Conservation (phyloP, 2,888 invertebrate genomes). For the Hetaerina titia region DNA sequence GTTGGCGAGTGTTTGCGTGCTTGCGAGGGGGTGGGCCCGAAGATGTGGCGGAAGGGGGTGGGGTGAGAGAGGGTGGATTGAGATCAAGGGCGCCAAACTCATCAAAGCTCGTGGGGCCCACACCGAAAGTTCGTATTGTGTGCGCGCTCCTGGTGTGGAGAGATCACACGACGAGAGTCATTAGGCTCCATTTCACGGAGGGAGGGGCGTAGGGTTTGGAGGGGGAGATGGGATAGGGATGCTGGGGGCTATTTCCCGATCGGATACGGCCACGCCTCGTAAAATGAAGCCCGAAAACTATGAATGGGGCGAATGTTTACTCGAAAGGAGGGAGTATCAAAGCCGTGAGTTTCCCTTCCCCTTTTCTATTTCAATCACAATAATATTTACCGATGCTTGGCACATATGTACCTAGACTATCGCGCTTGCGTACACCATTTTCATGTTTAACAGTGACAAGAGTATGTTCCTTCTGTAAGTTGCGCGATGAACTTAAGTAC, state of each 20-base stretch:
- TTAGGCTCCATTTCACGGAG: conserved; percentile 25
- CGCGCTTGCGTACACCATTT: too few relatives aligned
- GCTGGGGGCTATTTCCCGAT: not conserved
- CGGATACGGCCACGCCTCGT: not conserved
- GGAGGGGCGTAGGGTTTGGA: not conserved
- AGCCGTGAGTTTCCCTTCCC: not conserved
- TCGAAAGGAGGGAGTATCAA: not conserved
- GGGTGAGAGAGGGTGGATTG: not conserved
- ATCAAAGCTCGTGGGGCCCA: not conserved
- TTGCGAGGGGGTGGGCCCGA: not conserved
- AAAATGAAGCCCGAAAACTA: not conserved
- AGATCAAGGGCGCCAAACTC: not conserved
- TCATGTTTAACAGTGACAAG: too few relatives aligned
- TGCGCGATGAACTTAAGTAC: too few relatives aligned
- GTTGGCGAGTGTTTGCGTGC: too few relatives aligned
- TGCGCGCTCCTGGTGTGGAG: not conserved
- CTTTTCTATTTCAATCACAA: not conserved
- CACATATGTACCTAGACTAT: too few relatives aligned
- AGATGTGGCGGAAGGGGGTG: not conserved
- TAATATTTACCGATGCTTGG: too few relatives aligned
- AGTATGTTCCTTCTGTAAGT: too few relatives aligned
- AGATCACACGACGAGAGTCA: not conserved
- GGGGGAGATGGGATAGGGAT: not conserved
- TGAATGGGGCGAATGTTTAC: not conserved
- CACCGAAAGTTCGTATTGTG: not conserved